Evolutionary conservation across 2,797 vertebrate species (phyloP), one percentile per base, ranked within the genome.

Genomic region (Tamandua tetradactyla): DNA sequence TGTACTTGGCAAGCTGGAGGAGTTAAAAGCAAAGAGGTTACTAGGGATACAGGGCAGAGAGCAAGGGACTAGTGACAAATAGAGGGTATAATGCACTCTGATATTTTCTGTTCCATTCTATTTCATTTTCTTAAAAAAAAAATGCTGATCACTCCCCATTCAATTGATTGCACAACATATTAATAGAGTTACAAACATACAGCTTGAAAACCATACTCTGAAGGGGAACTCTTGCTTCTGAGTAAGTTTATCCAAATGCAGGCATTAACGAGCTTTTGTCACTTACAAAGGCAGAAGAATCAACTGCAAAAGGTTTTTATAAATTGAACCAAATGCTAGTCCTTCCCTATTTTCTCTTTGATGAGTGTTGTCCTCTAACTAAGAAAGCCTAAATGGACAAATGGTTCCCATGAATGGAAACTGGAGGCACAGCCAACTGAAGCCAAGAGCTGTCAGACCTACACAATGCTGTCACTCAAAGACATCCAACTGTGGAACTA

Each of bases 61-160:
- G 30, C 0, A 1, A 42, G 23, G 23, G 27, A 12, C 5, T 0
- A 27, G 27, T 23, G 11, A 1, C 1, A 25, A 32, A 25, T 2
- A 17, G 49, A 83, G 37, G 20, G 5, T 23, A 27, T 9, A 5
- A 27, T 1, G 13, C 4, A 40, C 6, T 22, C 47, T 14, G 32
- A 12, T 61, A 3, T 37, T 20, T 78, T 66, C 32, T 18, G 7
- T 59, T 44, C 23, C 49, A 30, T 59, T 32, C 7, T 37, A 17
- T 25, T 71, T 61, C 30, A 49, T 25, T 35, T 49, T 78, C 42
- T 18, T 7, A 5, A 17, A n/a, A n/a, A 42, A 76, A 5, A 79
- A 91, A 47, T 13, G 15, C n/a, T 52, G 15, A 30, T 55, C 69
- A 80, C 55, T 49, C 5, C n/a, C 23, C 57, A 22, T 27, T 20